phyloP scores from a whole-genome alignment of 2,888 invertebrate species.

The Patella ulyssiponensis region DNA sequence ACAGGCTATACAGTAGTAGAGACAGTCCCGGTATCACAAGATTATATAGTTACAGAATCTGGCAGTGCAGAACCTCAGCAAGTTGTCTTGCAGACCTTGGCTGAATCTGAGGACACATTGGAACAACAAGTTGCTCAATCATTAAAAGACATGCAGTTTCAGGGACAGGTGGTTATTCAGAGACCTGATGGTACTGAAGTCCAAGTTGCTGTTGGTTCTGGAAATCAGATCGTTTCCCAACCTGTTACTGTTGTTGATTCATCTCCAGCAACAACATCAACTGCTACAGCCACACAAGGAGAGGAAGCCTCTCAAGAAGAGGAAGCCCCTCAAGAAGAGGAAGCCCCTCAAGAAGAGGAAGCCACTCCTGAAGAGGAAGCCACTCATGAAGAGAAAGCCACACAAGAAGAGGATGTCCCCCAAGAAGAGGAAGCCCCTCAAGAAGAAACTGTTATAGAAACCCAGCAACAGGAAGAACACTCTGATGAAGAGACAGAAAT shows the following conservation, averaged over 20 bases:
- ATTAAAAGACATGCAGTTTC: conserved; percentile 2
- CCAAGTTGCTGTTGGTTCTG: not conserved
- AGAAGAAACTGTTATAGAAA: not conserved
- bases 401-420: conserved; percentile 10
- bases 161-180: not conserved
- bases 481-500: conserved; percentile 2
- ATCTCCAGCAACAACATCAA: not conserved
- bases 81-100: conserved; percentile 29
- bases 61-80: conserved; percentile 19
- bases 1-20: conserved; percentile 17
- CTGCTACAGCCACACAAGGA: not conserved
- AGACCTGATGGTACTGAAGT: not conserved
- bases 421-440: conserved; percentile 14
- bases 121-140: conserved; percentile 16
- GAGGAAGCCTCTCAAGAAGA: conserved; percentile 8
- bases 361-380: not conserved
- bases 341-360: not conserved
- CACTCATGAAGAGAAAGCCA: not conserved
- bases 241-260: too few relatives aligned
- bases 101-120: conserved; percentile 36
- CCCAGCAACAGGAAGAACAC: not conserved
- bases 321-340: conserved; percentile 9
- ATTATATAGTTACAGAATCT: not conserved
- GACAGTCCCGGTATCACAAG: conserved; percentile 14
- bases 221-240: too few relatives aligned